These are phyloP conservation scores for Belonocnema kinseyi DNA, from an alignment of 1,140 invertebrate species.

Conservation along the genomic window DNA sequence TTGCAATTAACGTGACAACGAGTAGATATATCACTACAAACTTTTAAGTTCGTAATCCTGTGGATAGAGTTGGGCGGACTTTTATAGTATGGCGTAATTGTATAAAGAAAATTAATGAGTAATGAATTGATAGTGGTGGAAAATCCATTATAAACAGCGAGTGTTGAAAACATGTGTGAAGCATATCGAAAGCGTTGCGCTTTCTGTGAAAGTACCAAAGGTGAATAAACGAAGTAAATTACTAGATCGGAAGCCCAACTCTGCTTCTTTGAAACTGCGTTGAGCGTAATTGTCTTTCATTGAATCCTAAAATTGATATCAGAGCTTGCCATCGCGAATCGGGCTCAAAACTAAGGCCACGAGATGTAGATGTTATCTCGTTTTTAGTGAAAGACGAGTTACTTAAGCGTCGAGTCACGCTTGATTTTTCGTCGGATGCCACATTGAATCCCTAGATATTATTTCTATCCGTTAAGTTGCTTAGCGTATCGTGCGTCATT, in stretches of 20 bases:
- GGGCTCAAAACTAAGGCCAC: no score
- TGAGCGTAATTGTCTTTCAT: no score
- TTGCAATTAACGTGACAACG: slow-evolving; percentile 6
- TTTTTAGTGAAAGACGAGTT: not conserved
- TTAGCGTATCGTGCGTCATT: slow-evolving; percentile 36
- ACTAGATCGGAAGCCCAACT: slow-evolving; percentile 10
- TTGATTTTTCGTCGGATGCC: slow-evolving; percentile 3
- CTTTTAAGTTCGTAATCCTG: not conserved
- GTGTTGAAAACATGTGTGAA: slow-evolving; percentile 3
- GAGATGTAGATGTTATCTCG: not conserved
- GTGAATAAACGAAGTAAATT: not conserved
- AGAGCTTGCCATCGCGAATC: no score
- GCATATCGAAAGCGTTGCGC: not conserved
- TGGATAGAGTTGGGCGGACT: slow-evolving; percentile 4
- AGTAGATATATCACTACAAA: not conserved
- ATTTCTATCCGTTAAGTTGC: slow-evolving; percentile 30
- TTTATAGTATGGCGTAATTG: not conserved
- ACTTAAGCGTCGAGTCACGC: not conserved
- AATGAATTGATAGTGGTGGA: not conserved
- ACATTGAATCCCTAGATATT: slow-evolving; percentile 5
- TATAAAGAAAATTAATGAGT: not conserved
- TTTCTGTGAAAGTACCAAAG: slow-evolving; percentile 28
- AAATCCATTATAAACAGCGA: slow-evolving; percentile 3
- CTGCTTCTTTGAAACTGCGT: not conserved
- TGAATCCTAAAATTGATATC: no score